Evolutionary conservation across 1,140 invertebrate genomes (phyloP).

Genomic region (Grapholita molesta): DNA sequence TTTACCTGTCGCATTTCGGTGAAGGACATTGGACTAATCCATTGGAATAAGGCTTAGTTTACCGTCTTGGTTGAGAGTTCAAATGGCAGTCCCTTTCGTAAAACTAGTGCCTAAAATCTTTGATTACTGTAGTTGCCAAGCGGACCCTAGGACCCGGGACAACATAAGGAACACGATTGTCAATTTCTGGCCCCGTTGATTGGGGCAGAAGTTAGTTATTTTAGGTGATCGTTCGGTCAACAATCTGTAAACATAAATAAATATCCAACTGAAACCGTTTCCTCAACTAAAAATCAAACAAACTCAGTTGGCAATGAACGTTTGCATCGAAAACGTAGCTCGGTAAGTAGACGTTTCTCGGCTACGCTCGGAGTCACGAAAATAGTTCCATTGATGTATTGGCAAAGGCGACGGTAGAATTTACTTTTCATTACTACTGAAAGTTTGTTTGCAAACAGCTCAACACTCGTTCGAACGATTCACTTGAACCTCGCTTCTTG

Average conservation of each 20-base stretch:
- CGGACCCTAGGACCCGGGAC: no score
- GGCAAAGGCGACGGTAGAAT: constrained; percentile 43
- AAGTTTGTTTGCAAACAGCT: constrained; percentile 61
- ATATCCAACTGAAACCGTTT: not conserved
- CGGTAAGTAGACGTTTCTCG: constrained; percentile 46
- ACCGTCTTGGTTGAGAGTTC: no score
- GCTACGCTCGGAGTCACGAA: constrained; percentile 26
- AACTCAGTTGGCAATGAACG: constrained; percentile 7
- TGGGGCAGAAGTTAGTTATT: not conserved
- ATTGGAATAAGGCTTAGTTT: no score
- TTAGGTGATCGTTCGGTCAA: not conserved
- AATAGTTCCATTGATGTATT: constrained; percentile 59
- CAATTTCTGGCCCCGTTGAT: no score
- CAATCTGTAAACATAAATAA: not conserved
- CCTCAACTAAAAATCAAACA: constrained; percentile 4
- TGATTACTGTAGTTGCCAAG: no score
- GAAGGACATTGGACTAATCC: no score
- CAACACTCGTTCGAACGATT: constrained; percentile 36
- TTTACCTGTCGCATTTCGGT: no score
- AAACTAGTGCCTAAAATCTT: no score
- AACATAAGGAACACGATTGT: no score
- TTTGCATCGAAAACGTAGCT: constrained; percentile 12
- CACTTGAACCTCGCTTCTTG: constrained; percentile 32
- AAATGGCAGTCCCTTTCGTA: no score
- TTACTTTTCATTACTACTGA: constrained; percentile 64